phyloP scores from a whole-genome alignment of 1,140 invertebrate species.

The Popillia japonica region DNA sequence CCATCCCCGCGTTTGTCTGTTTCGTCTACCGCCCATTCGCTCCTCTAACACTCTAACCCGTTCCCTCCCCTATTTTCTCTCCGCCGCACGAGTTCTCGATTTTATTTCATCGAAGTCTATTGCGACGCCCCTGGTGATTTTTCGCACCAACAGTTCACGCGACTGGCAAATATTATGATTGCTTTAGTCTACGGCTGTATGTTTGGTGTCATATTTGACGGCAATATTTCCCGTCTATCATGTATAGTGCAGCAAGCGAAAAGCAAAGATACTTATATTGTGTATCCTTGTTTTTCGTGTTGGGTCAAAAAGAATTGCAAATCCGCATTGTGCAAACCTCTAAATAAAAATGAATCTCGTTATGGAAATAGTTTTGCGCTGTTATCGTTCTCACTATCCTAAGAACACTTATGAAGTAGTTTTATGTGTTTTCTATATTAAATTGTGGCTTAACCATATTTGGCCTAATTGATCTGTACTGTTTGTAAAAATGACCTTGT shows the following conservation, averaged over 20 bases:
- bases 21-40: slow-evolving; percentile 27
- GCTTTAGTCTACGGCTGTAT: slow-evolving; percentile 48
- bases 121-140: background rate
- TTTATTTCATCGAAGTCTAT: slow-evolving; percentile 12
- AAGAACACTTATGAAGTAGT: no score
- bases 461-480: no score
- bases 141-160: slow-evolving; percentile 48
- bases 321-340: no score
- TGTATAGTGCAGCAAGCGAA: background rate
- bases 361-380: no score
- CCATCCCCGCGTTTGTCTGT: slow-evolving; percentile 33
- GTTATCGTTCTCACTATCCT: no score
- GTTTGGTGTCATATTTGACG: slow-evolving; percentile 50
- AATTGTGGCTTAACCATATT: no score
- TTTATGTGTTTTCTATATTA: no score
- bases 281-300: background rate
- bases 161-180: slow-evolving; percentile 55
- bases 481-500: no score
- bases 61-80: background rate
- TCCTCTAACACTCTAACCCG: background rate
- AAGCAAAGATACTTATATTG: no score
- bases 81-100: slow-evolving; percentile 15
- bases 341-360: no score
- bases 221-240: background rate
- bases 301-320: no score